phyloP scores from a whole-genome alignment of 1,140 invertebrate species.

The Hylaeus volcanicus region DNA sequence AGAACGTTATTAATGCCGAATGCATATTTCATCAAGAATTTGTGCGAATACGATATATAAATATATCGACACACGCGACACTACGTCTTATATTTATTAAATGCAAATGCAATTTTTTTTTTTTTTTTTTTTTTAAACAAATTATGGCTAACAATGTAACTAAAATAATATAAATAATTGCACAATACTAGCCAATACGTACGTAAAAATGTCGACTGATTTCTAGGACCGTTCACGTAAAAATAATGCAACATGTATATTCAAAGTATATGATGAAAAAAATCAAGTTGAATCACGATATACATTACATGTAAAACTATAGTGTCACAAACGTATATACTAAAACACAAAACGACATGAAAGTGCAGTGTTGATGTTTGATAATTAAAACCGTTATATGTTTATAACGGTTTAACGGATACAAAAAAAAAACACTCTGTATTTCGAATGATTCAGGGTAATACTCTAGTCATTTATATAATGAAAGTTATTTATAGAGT shows the following conservation, averaged over 20 bases:
- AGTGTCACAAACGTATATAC: not conserved
- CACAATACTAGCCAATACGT: constrained; percentile 60
- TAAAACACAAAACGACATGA: not conserved
- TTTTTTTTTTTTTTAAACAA: not conserved
- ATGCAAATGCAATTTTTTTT: constrained; percentile 24
- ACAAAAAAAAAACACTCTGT: constrained; percentile 1
- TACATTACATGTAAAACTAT: not conserved
- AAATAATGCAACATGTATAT: not conserved
- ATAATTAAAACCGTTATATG: not conserved
- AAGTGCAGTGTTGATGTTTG: not conserved
- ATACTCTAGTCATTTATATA: constrained; percentile 47
- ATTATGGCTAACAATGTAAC: constrained; percentile 35
- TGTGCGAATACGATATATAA: not conserved
- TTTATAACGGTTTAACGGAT: not conserved
- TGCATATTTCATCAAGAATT: constrained; percentile 23
- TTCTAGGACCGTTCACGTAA: constrained; percentile 33
- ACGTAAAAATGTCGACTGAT: constrained; percentile 54
- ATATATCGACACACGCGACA: not conserved
- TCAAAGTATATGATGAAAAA: not conserved
- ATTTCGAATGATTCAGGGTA: constrained; percentile 37
- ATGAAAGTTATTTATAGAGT: constrained; percentile 40
- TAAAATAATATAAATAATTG: constrained; percentile 45
- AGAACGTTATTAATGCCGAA: constrained; percentile 14
- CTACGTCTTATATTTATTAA: not conserved
- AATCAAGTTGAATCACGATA: not conserved